Base-by-base conservation (phyloP, 2,888 invertebrate species). In the Perithous albicinctus region DNA sequence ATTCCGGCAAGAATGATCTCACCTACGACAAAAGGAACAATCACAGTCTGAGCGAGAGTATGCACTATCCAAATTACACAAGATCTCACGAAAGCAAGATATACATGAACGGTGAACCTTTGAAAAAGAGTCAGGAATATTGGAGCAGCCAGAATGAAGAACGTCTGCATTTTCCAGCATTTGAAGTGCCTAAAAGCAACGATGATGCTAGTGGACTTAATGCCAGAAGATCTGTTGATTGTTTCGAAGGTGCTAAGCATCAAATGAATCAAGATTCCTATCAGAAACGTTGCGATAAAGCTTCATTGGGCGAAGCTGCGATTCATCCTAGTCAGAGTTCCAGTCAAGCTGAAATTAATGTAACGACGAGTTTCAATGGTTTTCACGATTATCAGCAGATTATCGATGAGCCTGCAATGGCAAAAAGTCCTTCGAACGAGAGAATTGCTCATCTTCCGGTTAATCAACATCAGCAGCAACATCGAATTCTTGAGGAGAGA, bases 311-410 rank as follows among this genome's bases (percentile, higher is more conserved):
- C n/a, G 70, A 69, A 26, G 23, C 70, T 7, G 18, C 64, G 0
- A 67, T 75, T 18, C 88, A 88, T 29, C 85, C 89, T 85, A 89
- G 89, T 87, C 91, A 90, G 18, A 91, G 90, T 56, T 89, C 89
- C 8, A 76, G 82, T 41, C 77, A 86, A 8, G 87, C 87, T 48
- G 87, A 80, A 23, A 43, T 82, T 35, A 56, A 81, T 83, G 75
- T 70, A 79, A 79, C 74, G 48, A 56, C 48, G 20, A 77, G 59
- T 29, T 90, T 84, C 63, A 64, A 78, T 1, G 83, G 72, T 18
- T 89, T 87, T 75, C 86, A 88, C 18, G 87, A 84, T 64, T 90
- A 89, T 69, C 87, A 87, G 20, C 86, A 86, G 12, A 81, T 87
- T 54, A 85, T 87, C 59, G 83, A 83, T 82, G 87, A 61, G 56